phyloP scores from a whole-genome alignment of 1,140 invertebrate genomes.

The Drosophila funebris region DNA sequence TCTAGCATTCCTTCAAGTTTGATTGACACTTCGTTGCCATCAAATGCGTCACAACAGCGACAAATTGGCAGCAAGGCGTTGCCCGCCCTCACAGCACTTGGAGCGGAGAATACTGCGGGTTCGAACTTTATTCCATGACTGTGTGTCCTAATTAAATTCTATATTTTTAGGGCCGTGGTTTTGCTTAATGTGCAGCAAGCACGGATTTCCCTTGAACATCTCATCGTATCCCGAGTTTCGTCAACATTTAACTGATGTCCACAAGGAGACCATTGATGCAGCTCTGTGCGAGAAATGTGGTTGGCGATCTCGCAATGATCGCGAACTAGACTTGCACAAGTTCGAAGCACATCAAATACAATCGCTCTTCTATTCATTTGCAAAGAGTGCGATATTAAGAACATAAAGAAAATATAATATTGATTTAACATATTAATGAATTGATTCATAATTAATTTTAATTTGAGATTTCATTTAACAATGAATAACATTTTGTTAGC shows the following conservation, averaged over 20 bases:
- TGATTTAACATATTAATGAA: not conserved
- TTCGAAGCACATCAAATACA: not conserved
- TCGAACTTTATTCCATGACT: not conserved
- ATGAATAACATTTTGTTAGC: too few species aligned
- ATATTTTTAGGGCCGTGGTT: constrained; percentile 3
- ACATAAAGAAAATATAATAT: not conserved
- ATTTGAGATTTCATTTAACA: too few species aligned
- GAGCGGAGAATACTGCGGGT: constrained; percentile 11
- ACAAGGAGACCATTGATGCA: constrained; percentile 1
- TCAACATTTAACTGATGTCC: not conserved
- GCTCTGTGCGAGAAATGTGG: constrained; percentile 9
- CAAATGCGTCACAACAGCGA: not conserved
- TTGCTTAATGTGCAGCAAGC: not conserved
- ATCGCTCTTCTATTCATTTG: not conserved
- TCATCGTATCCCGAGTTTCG: constrained; percentile 1
- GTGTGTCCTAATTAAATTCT: not conserved
- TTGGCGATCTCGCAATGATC: constrained; percentile 14
- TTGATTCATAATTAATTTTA: too few species aligned
- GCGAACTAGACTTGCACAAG: constrained; percentile 3
- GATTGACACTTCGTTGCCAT: too few species aligned
- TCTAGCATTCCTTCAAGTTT: not conserved
- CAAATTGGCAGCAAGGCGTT: not conserved
- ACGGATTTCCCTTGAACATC: not conserved
- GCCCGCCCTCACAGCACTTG: not conserved
- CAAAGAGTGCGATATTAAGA: not conserved